Evolutionary conservation across 2,888 invertebrate genomes (phyloP).

Genomic region (Eilema sororculum): DNA sequence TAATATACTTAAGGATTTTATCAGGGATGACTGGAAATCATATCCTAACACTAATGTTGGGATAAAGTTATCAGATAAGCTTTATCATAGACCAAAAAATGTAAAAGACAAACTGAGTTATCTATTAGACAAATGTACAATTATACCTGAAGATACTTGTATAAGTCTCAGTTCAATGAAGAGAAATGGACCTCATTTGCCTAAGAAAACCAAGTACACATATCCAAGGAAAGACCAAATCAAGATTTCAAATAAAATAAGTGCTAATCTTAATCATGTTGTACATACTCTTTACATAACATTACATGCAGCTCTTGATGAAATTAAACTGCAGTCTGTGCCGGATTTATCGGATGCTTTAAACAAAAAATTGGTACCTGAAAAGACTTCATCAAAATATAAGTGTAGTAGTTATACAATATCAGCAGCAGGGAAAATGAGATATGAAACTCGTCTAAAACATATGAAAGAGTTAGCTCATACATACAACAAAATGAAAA

Average conservation of each 20-base stretch:
- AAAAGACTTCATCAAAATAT: background rate
- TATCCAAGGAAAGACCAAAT: constrained; percentile 59
- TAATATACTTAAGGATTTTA: constrained; percentile 62
- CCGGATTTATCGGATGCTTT: constrained; percentile 59
- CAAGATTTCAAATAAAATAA: constrained; percentile 16
- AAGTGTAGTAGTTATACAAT: background rate
- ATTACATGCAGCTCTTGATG: constrained; percentile 72
- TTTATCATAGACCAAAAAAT: constrained; percentile 51
- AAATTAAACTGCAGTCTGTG: constrained; percentile 67
- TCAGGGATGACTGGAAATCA: constrained; percentile 62
- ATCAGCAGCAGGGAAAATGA: background rate
- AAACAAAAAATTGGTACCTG: background rate
- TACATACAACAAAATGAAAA: background rate
- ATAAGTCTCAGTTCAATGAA: background rate
- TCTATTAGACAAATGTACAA: constrained; percentile 57
- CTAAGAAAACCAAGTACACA: constrained; percentile 22
- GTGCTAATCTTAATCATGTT: constrained; percentile 56
- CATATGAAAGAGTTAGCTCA: background rate
- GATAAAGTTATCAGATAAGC: constrained; percentile 49
- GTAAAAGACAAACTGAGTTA: constrained; percentile 55
- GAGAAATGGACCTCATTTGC: background rate
- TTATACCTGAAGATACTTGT: background rate
- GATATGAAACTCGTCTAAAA: background rate
- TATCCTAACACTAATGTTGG: constrained; percentile 50
- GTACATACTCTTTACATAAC: constrained; percentile 67